phyloP scores from a whole-genome alignment of 1,140 invertebrate genomes.

The Drosophila pectinifera region DNA sequence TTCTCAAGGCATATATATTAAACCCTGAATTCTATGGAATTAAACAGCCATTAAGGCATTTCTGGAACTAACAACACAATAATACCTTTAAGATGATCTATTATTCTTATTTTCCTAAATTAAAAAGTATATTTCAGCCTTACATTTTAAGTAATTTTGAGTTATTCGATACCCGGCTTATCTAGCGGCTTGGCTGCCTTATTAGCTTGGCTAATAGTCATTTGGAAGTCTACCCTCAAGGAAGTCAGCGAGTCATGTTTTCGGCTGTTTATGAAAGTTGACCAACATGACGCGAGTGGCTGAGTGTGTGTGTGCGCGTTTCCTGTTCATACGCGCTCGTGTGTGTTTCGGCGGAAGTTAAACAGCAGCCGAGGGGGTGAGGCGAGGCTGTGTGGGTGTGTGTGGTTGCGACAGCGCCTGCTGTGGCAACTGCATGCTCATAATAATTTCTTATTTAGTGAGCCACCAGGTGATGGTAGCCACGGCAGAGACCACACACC shows the following conservation, averaged over 20 bases:
- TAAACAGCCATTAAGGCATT: no score
- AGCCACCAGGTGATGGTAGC: conserved; percentile 58
- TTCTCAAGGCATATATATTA: no score
- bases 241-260: conserved; percentile 13
- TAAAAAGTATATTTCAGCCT: no score
- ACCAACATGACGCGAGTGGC: conserved; percentile 41
- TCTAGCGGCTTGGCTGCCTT: background rate
- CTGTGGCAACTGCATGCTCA: conserved; percentile 65
- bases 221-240: background rate
- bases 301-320: conserved; percentile 31
- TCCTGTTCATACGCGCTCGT: conserved; percentile 38
- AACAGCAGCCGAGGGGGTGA: conserved; percentile 46
- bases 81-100: no score
- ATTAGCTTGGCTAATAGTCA: background rate
- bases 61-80: no score
- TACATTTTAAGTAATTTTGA: background rate
- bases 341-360: conserved; percentile 63
- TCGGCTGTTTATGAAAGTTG: conserved; percentile 70
- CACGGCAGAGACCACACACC: conserved; percentile 14
- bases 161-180: no score
- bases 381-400: background rate
- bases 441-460: conserved; percentile 81
- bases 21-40: no score
- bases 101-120: no score
- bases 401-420: conserved; percentile 57